phyloP scores from a whole-genome alignment of 2,888 invertebrate genomes.

The Cryptophagus acutangulus region DNA sequence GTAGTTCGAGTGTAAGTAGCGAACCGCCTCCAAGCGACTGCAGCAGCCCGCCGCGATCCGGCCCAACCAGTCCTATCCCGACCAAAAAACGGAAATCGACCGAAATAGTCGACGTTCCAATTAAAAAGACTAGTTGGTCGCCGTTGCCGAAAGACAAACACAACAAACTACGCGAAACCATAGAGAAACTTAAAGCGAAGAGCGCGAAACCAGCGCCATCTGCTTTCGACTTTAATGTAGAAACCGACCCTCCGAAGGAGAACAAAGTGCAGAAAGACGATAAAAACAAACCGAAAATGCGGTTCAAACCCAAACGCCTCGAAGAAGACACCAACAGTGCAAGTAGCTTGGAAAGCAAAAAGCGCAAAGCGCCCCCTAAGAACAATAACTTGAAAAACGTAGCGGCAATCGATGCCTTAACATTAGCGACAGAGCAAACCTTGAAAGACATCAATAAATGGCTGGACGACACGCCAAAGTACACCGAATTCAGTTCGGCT shows the following conservation, averaged over 20 bases:
- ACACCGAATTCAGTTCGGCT: slow-evolving; percentile 69
- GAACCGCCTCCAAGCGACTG: slow-evolving; percentile 36
- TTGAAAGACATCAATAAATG: slow-evolving; percentile 84
- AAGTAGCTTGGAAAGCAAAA: slow-evolving; percentile 35
- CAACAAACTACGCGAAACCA: slow-evolving; percentile 50
- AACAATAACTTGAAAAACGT: slow-evolving; percentile 33
- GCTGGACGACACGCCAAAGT: slow-evolving; percentile 78
- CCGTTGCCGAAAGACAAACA: slow-evolving; percentile 45
- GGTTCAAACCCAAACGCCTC: slow-evolving; percentile 31
- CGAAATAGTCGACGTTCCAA: too few relatives aligned
- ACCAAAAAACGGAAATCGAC: slow-evolving; percentile 22
- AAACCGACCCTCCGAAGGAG: slow-evolving; percentile 37
- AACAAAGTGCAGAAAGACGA: slow-evolving; percentile 29
- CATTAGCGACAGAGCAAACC: slow-evolving; percentile 70
- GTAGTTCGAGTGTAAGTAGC: slow-evolving; percentile 33
- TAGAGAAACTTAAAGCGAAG: slow-evolving; percentile 61
- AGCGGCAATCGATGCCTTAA: slow-evolving; percentile 59
- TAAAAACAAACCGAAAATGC: slow-evolving; percentile 21
- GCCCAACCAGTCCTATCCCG: slow-evolving; percentile 39
- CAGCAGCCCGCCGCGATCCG: slow-evolving; percentile 43
- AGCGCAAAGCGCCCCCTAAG: slow-evolving; percentile 31
- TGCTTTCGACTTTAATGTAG: slow-evolving; percentile 34
- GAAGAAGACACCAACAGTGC: slow-evolving; percentile 36
- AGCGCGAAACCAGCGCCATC: slow-evolving; percentile 48
- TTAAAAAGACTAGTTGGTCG: too few relatives aligned